Evolutionary conservation across 2,888 invertebrate species (phyloP), one percentile per base, ranked within the genome.

Genomic region (Caenorhabditis panamensis): DNA sequence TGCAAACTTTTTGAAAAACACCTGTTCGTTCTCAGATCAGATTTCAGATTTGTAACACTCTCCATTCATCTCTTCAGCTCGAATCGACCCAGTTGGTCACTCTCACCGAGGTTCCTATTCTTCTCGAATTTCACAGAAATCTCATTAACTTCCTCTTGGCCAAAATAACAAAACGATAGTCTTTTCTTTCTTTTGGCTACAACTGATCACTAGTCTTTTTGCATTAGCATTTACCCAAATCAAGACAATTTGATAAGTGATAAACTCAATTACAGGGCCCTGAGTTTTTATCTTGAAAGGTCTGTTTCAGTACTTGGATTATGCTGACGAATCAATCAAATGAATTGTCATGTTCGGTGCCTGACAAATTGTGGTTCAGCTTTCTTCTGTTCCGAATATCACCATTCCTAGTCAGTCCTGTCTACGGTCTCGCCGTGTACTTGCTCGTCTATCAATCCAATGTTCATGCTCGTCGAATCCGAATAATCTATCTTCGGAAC

Each of bases 401-500:
- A 16, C 63, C 72, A 11, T 72, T 72, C 31, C 28, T 72, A 5
- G 72, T 26, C 18, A 47, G 47, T 56, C 72, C 72, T 0, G 56
- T 72, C n/a, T 72, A 72, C 24, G 20, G 20, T 1, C 2, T 56
- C 1, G 72, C 72, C 1, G 37, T 72, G 0, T 72, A 63, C 37
- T 49, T 72, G 9, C 26, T 72, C n/a, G 37, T 72, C 2, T 72
- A 56, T 37, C 63, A 72, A 26, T 72, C 72, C 8, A 47, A 63
- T 11, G 58, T 72, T n/a, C 72, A 72, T 58, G 72, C 72, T 6
- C 62, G 63, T 31, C 47, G 72, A 16, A 72, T 72, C 26, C 31
- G 72, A 58, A 22, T 58, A 16, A 72, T 72, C 22, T 72, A 72
- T 26, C 58, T 72, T 3, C 54, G 63, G 16, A 72, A 72, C 41